Evolutionary conservation across 2,888 invertebrate genomes (phyloP), one percentile per base, ranked within the genome.

Genomic region (Brassicogethes aeneus): DNA sequence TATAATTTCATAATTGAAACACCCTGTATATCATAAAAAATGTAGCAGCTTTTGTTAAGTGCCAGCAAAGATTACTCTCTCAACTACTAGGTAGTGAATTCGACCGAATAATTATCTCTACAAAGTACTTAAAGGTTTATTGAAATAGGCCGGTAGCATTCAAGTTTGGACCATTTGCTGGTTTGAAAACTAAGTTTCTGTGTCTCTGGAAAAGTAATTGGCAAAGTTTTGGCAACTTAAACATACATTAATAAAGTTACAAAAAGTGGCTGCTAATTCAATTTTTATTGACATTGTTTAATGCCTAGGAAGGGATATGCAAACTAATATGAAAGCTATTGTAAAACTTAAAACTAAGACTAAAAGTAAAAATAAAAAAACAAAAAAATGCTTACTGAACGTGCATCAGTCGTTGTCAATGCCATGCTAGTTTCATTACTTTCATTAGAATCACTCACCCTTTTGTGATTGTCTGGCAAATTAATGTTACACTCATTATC

Each of bases 401-500:
- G 67, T 67, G 64, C 65, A 62, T 68, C 68, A 53, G 65, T 48
- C 54, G 60, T 56, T 54, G 60, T 63, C 63, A 63, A 54, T 54
- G 56, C 52, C 65, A 66, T 66, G 66, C 66, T 66, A 64, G 57
- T 50, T 46, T 53, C 52, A 42, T 53, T 54, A 42, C 53, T 54
- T 47, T 56, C 60, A 56, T 42, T 68, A 10, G 32, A 13, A 57
- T 72, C 73, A 87, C 88, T 89, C 86, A 94, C 95, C 90, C 92
- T 82, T 82, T 91, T 92, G 76, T 95, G 93, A 76, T 93, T 93
- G 76, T 96, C 96, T 72, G 93, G 92, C 67, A 96, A 82, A 76
- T 88, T 91, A 74, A 92, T 80, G 77, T 91, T 89, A 78, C 93
- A 95, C 80, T 97, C 99, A 77, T 95, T 96, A 79, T 97, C 97